phyloP scores from a whole-genome alignment of 2,113 vertebrate genomes.

The Hypomesus transpacificus region DNA sequence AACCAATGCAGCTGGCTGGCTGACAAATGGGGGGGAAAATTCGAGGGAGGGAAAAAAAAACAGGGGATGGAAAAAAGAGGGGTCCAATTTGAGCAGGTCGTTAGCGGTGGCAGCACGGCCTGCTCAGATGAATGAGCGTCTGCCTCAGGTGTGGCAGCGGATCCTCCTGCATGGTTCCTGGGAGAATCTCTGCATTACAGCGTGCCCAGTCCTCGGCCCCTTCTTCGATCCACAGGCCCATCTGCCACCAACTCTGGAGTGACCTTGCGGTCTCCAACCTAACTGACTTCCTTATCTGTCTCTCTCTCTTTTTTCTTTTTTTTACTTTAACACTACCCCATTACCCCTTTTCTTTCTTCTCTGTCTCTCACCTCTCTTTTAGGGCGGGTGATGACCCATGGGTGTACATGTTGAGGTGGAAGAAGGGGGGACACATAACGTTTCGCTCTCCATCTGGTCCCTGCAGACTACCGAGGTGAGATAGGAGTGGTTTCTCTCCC shows the following conservation, averaged over 20 bases:
- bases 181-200: not conserved
- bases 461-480: not conserved
- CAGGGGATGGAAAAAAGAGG: not conserved
- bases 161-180: not conserved
- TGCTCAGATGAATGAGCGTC: conserved; percentile 3
- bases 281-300: not conserved
- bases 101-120: not conserved
- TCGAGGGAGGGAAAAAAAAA: not conserved
- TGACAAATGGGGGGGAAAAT: not conserved
- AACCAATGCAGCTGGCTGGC: conserved; percentile 6
- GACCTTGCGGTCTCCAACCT: not conserved
- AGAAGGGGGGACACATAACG: not conserved
- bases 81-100: conserved; percentile 3
- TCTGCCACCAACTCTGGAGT: not conserved
- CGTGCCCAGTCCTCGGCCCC: not conserved
- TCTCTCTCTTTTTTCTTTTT: not conserved
- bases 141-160: conserved; percentile 1
- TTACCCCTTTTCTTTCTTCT: no score
- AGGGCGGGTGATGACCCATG: no score
- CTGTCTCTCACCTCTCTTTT: no score
- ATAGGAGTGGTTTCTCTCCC: not conserved
- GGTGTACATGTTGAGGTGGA: no score
- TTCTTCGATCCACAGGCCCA: conserved; percentile 1
- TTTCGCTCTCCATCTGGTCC: not conserved
- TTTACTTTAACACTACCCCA: not conserved